Conservation (phyloP, 2,113 vertebrate genomes). For the Bostrychus sinensis region DNA sequence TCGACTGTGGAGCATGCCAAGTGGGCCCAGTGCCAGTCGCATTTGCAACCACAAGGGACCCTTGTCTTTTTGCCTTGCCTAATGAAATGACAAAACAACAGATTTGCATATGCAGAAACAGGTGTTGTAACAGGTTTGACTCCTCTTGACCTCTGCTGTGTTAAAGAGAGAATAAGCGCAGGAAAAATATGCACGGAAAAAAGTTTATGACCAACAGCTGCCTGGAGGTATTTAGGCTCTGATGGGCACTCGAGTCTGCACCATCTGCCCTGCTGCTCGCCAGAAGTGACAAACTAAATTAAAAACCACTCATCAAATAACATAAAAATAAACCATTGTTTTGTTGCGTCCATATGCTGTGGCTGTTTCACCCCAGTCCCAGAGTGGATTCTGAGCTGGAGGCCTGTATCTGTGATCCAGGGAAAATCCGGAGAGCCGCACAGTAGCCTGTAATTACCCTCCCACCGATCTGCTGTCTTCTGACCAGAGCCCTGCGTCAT, state of each 20-base stretch:
- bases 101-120: constrained; percentile 93
- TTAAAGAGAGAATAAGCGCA: constrained; percentile 51
- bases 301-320: constrained; percentile 85
- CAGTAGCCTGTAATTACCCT: constrained; percentile 76
- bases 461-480: constrained; percentile 62
- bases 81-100: constrained; percentile 96
- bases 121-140: constrained; percentile 95
- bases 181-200: constrained; percentile 46
- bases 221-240: constrained; percentile 85
- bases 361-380: constrained; percentile 54
- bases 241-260: constrained; percentile 85
- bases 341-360: constrained; percentile 81
- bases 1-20: constrained; percentile 74
- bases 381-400: constrained; percentile 32
- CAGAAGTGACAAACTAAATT: constrained; percentile 91
- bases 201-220: constrained; percentile 90
- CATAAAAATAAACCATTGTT: constrained; percentile 84
- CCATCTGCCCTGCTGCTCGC: constrained; percentile 88
- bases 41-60: constrained; percentile 86
- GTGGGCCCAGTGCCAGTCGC: constrained; percentile 81
- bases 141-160: constrained; percentile 87
- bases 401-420: constrained; percentile 56
- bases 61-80: constrained; percentile 79
- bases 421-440: constrained; percentile 63
- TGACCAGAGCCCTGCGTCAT: constrained; percentile 68